Evolutionary conservation across 2,888 invertebrate genomes (phyloP).

Genomic region (Noctua janthina): DNA sequence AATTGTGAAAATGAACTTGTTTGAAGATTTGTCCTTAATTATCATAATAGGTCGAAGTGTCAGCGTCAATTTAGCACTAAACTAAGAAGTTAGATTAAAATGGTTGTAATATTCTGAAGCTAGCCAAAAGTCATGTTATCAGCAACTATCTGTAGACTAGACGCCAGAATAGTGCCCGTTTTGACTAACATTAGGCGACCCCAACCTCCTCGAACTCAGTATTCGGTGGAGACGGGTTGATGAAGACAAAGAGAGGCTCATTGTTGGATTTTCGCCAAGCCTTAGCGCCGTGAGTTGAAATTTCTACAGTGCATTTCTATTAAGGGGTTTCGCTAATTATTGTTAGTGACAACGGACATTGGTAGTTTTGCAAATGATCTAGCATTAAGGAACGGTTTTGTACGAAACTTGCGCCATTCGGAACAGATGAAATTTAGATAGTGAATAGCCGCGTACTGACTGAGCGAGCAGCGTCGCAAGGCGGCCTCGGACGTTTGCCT

Average conservation of each 20-base stretch:
- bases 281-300: neutral
- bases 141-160: constrained; percentile 40
- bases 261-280: neutral
- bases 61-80: constrained; percentile 4
- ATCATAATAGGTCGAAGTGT: constrained; percentile 2
- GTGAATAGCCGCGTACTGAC: neutral
- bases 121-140: constrained; percentile 54
- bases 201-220: neutral
- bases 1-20: neutral
- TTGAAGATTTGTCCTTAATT: neutral
- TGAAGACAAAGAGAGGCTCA: neutral
- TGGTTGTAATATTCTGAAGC: constrained; percentile 37
- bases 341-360: constrained; percentile 5
- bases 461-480: too few relatives aligned
- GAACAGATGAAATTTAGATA: constrained; percentile 28
- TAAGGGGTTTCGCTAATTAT: neutral
- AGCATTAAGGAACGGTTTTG: constrained; percentile 53
- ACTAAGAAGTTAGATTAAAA: constrained; percentile 20
- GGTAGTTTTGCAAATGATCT: constrained; percentile 29
- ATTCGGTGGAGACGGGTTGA: neutral
- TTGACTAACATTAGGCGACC: neutral
- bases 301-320: neutral
- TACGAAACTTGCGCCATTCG: constrained; percentile 42
- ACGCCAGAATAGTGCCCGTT: constrained; percentile 13
- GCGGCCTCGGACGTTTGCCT: too few relatives aligned